phyloP scores from a whole-genome alignment of 2,888 invertebrate species.

The Xanthostigma xanthostigma region DNA sequence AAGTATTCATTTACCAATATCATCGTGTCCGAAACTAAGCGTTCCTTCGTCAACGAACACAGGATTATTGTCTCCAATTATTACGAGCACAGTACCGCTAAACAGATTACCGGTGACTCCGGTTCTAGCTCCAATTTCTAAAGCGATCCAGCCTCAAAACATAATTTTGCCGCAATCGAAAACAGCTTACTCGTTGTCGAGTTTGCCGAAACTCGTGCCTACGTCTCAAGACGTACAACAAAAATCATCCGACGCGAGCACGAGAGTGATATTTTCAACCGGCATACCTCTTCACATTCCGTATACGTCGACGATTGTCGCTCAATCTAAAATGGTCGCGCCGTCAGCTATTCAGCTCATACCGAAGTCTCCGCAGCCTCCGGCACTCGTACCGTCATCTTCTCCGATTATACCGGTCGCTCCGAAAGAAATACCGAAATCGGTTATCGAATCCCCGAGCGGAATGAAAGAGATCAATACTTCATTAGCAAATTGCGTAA shows the following conservation, averaged over 20 bases:
- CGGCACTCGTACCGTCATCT: conserved; percentile 9
- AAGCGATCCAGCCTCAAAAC: conserved; percentile 37
- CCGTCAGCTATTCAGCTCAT: conserved; percentile 1
- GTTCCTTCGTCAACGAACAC: conserved; percentile 9
- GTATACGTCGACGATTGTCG: neutral
- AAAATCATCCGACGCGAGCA: conserved; percentile 6
- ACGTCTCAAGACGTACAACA: conserved; percentile 18
- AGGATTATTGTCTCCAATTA: neutral
- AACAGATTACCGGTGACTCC: conserved; percentile 42
- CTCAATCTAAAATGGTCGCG: conserved; percentile 18
- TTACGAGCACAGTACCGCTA: conserved; percentile 28
- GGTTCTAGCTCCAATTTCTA: conserved; percentile 38
- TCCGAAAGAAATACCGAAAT: conserved; percentile 15
- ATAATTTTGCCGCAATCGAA: conserved; percentile 26
- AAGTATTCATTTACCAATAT: conserved; percentile 1
- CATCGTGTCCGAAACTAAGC: conserved; percentile 6
- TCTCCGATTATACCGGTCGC: conserved; percentile 23
- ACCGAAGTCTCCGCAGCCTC: too few relatives aligned
- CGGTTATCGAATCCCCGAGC: neutral
- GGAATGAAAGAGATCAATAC: neutral
- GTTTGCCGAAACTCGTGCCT: conserved; percentile 20
- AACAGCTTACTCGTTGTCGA: conserved; percentile 20
- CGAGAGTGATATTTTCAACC: too few relatives aligned
- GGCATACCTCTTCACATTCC: too few relatives aligned
- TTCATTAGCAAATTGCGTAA: too few relatives aligned